Percentiles rank a stretch among this genome's conserved stretches.
Conservation (phyloP, 2,888 invertebrate genomes). For the Acronicta leporina region DNA sequence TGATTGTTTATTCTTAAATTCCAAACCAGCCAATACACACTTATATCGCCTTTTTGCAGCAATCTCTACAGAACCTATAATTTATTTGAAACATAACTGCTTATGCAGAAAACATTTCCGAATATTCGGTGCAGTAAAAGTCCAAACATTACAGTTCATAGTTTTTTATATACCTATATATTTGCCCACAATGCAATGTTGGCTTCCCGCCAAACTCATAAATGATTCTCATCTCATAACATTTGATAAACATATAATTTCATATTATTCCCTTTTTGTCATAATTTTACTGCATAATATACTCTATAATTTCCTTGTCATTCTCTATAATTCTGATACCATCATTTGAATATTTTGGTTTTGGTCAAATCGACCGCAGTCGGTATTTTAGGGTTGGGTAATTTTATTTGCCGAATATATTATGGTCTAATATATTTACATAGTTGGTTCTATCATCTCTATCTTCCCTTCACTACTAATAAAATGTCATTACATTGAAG, state of each 20-base stretch:
- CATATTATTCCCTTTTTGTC: constrained; percentile 16
- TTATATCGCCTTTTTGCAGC: too few relatives aligned
- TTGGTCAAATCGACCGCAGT: constrained; percentile 3
- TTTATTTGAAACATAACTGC: background rate
- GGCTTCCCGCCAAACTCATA: constrained; percentile 33
- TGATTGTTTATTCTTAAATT: too few relatives aligned
- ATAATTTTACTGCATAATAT: constrained; percentile 7
- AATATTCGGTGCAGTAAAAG: constrained; percentile 23
- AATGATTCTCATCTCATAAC: constrained; percentile 31
- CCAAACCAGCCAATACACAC: too few relatives aligned
- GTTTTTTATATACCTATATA: constrained; percentile 6
- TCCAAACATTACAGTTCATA: constrained; percentile 15
- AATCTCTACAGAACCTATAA: too few relatives aligned
- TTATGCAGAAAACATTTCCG: background rate
- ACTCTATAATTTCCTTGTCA: constrained; percentile 5
- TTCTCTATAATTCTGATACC: constrained; percentile 21
- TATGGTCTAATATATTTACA: too few relatives aligned
- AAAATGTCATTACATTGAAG: too few relatives aligned
- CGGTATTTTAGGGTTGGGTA: constrained; percentile 21
- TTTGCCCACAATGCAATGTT: constrained; percentile 28
- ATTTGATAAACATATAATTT: constrained; percentile 41
- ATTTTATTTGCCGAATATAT: background rate
- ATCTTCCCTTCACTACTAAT: too few relatives aligned
- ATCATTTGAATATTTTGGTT: constrained; percentile 1
- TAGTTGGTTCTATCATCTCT: too few relatives aligned